Evolutionary conservation across 2,888 invertebrate species (phyloP).

Genomic region (Philhelius pedissequus): DNA sequence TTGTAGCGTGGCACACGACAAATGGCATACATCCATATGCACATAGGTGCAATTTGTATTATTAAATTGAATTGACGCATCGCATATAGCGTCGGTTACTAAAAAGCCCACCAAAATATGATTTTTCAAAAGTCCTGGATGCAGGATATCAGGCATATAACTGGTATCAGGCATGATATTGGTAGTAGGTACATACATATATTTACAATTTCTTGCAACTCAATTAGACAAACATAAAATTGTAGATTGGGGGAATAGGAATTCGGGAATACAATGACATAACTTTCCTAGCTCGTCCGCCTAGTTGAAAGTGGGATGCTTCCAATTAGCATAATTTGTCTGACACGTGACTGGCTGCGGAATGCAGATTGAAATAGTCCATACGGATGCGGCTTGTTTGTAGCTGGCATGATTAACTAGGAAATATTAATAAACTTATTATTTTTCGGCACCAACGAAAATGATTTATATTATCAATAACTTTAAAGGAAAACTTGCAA

Average conservation of each 20-base stretch:
- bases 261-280: constrained; percentile 34
- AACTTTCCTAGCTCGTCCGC: background rate
- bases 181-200: background rate
- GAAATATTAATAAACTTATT: constrained; percentile 32
- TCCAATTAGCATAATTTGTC: constrained; percentile 78
- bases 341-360: constrained; percentile 77
- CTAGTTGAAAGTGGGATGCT: constrained; percentile 69
- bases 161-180: background rate
- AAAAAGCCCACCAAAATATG: constrained; percentile 41
- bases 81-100: background rate
- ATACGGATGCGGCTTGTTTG: constrained; percentile 2
- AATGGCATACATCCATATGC: constrained; percentile 9
- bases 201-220: constrained; percentile 66
- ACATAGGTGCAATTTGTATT: constrained; percentile 44
- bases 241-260: background rate
- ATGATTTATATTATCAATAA: constrained; percentile 43
- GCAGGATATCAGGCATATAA: background rate
- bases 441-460: constrained; percentile 38
- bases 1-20: constrained; percentile 4
- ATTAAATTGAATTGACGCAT: constrained; percentile 55
- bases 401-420: constrained; percentile 12
- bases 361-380: constrained; percentile 32
- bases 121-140: constrained; percentile 21
- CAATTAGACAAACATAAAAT: constrained; percentile 68
- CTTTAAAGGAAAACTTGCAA: background rate